Evolutionary conservation across 2,888 invertebrate species (phyloP).

Genomic region (Dynastes grantii): DNA sequence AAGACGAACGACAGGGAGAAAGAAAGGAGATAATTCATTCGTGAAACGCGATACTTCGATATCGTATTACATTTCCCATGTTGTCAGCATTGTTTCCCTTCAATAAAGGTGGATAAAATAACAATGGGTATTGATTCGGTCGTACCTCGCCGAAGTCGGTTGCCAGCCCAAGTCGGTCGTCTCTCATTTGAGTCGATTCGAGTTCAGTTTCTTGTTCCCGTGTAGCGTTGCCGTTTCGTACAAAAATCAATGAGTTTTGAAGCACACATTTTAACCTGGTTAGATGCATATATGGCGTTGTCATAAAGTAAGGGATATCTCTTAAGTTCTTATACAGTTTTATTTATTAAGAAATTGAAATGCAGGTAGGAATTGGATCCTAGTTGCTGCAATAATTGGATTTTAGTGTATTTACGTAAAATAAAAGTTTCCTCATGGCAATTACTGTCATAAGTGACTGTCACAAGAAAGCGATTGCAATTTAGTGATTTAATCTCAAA

Average conservation of each 20-base stretch:
- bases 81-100: constrained; percentile 62
- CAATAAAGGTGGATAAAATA: constrained; percentile 61
- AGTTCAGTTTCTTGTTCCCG: not conserved
- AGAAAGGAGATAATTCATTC: constrained; percentile 63
- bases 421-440: too few species aligned
- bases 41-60: constrained; percentile 62
- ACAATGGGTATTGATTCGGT: constrained; percentile 58
- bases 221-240: not conserved
- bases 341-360: too few species aligned
- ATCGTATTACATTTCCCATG: constrained; percentile 60
- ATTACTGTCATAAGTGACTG: too few species aligned
- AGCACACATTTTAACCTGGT: not conserved
- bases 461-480: too few species aligned
- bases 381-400: too few species aligned
- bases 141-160: too few species aligned
- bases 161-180: not conserved
- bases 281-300: too few species aligned
- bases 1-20: not conserved
- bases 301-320: too few species aligned
- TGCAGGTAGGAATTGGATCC: too few species aligned
- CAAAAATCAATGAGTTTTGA: constrained; percentile 21
- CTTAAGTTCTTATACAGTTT: too few species aligned
- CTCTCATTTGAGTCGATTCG: not conserved
- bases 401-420: too few species aligned
- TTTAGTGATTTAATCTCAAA: too few species aligned